Conservation (phyloP, 2,888 invertebrate genomes). For the Trypoxylon attenuatum region DNA sequence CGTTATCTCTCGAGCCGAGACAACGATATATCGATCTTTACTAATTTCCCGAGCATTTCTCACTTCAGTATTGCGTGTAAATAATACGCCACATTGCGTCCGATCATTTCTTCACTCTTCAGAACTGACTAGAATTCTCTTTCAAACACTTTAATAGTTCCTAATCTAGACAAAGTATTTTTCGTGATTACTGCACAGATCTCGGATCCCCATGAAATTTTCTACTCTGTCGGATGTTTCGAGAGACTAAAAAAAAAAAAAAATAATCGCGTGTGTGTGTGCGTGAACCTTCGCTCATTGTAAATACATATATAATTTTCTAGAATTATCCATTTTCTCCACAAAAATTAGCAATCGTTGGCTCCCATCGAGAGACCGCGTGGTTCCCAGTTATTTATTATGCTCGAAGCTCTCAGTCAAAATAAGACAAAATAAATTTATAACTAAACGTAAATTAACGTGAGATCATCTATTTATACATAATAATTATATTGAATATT, state of each 20-base stretch:
- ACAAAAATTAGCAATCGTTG: too few species aligned
- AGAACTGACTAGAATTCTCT: constrained; percentile 28
- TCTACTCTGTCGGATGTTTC: too few species aligned
- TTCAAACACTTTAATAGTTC: constrained; percentile 15
- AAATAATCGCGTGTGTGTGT: too few species aligned
- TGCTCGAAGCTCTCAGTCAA: constrained; percentile 50
- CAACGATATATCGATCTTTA: not conserved
- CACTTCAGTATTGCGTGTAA: constrained; percentile 5
- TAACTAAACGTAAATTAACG: constrained; percentile 45
- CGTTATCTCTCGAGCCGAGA: constrained; percentile 39
- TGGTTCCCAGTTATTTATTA: constrained; percentile 55
- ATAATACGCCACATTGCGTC: constrained; percentile 6
- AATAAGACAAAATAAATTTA: constrained; percentile 51
- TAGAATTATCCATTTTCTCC: too few species aligned
- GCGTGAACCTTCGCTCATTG: constrained; percentile 24
- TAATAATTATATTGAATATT: constrained; percentile 56
- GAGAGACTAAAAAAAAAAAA: too few species aligned
- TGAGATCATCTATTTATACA: constrained; percentile 63
- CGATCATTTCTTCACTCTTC: constrained; percentile 23
- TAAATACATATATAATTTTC: constrained; percentile 40
- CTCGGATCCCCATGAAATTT: constrained; percentile 44
- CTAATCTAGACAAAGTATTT: too few species aligned
- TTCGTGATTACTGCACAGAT: too few species aligned
- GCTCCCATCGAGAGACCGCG: constrained; percentile 45
- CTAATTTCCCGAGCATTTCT: not conserved